Evolutionary conservation across 2,113 vertebrate genomes (phyloP).

Genomic region (Sarotherodon lohbergeri): DNA sequence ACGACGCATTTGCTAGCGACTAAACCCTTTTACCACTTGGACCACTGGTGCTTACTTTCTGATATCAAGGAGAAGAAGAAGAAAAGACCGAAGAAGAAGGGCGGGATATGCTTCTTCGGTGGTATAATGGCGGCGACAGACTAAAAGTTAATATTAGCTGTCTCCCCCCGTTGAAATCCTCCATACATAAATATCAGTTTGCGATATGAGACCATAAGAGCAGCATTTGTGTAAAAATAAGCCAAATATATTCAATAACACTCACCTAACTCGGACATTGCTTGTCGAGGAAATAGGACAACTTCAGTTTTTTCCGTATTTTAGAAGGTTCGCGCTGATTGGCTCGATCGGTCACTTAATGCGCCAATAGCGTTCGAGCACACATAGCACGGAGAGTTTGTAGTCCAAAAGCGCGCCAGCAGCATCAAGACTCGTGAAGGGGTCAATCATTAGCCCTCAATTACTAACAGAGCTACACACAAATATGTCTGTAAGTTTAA

Average conservation of each 20-base stretch:
- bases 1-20: background rate
- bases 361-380: slow-evolving; percentile 53
- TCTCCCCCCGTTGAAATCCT: slow-evolving; percentile 72
- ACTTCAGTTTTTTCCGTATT: slow-evolving; percentile 47
- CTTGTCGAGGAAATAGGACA: slow-evolving; percentile 50
- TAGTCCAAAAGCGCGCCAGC: slow-evolving; percentile 33
- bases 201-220: background rate
- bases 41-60: slow-evolving; percentile 44
- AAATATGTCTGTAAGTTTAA: background rate
- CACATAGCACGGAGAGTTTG: slow-evolving; percentile 22
- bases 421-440: background rate
- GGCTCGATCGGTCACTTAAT: slow-evolving; percentile 5
- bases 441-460: background rate
- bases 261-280: slow-evolving; percentile 58
- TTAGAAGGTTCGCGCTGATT: slow-evolving; percentile 54
- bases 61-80: slow-evolving; percentile 47
- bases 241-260: background rate
- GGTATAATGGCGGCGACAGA: slow-evolving; percentile 72
- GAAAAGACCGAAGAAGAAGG: slow-evolving; percentile 60
- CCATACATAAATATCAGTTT: background rate
- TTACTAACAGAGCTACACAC: background rate
- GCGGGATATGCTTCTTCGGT: slow-evolving; percentile 76
- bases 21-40: slow-evolving; percentile 23
- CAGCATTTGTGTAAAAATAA: background rate
- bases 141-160: slow-evolving; percentile 58